Conservation (phyloP, 1,140 invertebrate species). For the Nebria ingens region DNA sequence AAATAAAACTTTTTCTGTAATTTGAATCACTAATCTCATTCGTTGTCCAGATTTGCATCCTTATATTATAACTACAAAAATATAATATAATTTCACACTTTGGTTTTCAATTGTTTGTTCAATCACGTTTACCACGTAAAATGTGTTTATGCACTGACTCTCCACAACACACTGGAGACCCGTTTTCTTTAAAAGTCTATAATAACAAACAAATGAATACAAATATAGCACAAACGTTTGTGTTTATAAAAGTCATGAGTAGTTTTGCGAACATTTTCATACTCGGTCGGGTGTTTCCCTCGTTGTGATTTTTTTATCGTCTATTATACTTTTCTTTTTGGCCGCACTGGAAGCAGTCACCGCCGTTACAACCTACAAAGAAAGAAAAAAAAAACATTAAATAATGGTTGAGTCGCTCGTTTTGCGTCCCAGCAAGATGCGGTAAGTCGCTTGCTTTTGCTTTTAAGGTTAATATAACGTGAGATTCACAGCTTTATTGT, state of each 20-base stretch:
- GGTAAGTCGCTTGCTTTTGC: neutral
- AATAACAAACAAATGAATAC: too few species aligned
- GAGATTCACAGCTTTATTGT: neutral
- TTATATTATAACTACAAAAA: too few species aligned
- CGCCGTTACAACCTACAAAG: constrained; percentile 32
- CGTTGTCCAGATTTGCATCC: too few species aligned
- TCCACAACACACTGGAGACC: too few species aligned
- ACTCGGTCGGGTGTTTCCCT: neutral
- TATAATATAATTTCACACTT: neutral
- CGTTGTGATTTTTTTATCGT: neutral
- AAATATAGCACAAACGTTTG: neutral
- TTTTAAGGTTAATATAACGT: constrained; percentile 3
- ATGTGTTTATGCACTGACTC: too few species aligned
- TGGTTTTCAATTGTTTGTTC: neutral
- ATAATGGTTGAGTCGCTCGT: too few species aligned
- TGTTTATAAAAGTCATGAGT: neutral
- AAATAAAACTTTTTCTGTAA: too few species aligned
- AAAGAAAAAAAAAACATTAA: constrained; percentile 7
- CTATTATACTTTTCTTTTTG: constrained; percentile 5
- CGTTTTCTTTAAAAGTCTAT: too few species aligned
- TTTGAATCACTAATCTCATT: too few species aligned
- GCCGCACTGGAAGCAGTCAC: constrained; percentile 24
- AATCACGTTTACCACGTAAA: neutral
- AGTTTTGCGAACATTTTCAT: neutral
- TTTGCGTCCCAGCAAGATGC: too few species aligned